phyloP scores from a whole-genome alignment of 2,797 vertebrate genomes.

The Apodemus agrarius region DNA sequence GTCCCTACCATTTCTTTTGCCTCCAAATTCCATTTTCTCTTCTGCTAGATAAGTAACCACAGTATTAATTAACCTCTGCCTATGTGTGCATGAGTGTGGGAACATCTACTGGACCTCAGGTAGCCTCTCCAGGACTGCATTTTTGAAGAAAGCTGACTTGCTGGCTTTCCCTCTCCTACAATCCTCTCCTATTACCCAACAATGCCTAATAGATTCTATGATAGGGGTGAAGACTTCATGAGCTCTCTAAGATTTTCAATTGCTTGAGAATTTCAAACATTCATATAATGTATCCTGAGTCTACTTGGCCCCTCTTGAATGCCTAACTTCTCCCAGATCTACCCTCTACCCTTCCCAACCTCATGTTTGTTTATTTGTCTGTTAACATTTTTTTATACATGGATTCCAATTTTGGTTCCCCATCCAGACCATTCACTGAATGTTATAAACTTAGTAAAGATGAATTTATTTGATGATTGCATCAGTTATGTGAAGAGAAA shows the following conservation, averaged over 20 bases:
- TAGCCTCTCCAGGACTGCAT: neutral
- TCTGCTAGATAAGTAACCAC: neutral
- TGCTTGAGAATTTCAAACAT: neutral
- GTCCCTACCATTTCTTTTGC: neutral
- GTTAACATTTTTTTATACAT: neutral
- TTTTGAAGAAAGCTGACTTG: neutral
- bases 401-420: neutral
- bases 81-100: neutral
- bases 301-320: fast-evolving
- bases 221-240: neutral
- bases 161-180: neutral
- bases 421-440: neutral
- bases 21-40: neutral
- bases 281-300: neutral
- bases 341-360: neutral
- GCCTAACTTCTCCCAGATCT: neutral
- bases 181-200: neutral
- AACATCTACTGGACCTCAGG: neutral
- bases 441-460: neutral
- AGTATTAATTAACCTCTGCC: neutral
- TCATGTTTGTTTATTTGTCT: neutral
- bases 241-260: too few relatives aligned
- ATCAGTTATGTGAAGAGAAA: neutral
- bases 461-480: neutral
- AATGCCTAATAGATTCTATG: neutral